Base-by-base conservation (phyloP, 35 echinoderm and acorn worm genomes). In the Apostichopus japonicus region DNA sequence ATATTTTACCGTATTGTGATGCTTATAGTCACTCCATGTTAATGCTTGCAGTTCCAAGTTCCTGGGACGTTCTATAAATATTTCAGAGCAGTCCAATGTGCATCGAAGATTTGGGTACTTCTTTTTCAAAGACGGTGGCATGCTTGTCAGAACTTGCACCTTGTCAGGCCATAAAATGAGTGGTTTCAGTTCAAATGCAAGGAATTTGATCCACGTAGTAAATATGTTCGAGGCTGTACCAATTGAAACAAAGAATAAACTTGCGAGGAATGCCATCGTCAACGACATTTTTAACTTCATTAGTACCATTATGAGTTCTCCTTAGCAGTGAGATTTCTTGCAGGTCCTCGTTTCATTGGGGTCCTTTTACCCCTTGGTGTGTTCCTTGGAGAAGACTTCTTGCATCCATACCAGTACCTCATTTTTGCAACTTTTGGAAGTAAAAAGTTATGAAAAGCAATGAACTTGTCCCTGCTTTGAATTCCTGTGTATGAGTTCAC, bases 1-100 rank as follows among this genome's bases (percentile, higher is more conserved):
- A 56, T 87, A 94, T 62, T 96, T 96, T 0, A 87, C 53, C 15
- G 92, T 93, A 24, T 96, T 93, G 22, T 93, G 87, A 65, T 93
- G 86, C 53, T 96, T 93, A 54, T 96, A 93, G 33, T 96, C 87
- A 52, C 92, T 93, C 92, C 95, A 96, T 52, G 95, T 96, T 1
- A 77, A 8, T 14, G 95, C 92, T 57, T 96, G 92, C 4, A 54
- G 10, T 56, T 61, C 53, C 6, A 96, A 77, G 73, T 96, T 65
- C n/a, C 92, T 57, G 77, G 95, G 92, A 5, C 90, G 33, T 80
- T 83, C 87, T 6, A 96, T 92, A 25, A 96, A 96, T 1, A 96
- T 82, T 71, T 96, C 89, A 23, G 92, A 94, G 72, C 92, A 96
- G 53, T 96, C 95, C 23, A 94, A n/a, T 16, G 80, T 96, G 76